These are phyloP conservation scores for Tiliqua scincoides DNA, from an alignment of 2,113 vertebrate genomes.

Conservation along the genomic window DNA sequence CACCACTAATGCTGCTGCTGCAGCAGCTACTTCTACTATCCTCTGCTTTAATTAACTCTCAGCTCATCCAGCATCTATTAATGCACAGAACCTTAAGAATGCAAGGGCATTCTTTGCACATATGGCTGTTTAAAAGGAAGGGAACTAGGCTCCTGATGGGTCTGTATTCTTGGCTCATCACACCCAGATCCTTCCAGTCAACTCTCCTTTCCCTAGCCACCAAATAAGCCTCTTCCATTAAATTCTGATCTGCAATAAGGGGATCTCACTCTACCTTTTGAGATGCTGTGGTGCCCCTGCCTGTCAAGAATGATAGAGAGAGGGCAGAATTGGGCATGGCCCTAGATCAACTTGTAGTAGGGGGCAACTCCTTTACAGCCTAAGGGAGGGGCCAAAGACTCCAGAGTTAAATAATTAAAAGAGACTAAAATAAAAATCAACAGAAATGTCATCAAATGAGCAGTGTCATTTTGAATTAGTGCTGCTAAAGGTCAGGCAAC, in stretches of 20 bases:
- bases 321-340: background rate
- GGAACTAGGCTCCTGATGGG: background rate
- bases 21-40: background rate
- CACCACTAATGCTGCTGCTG: background rate
- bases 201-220: background rate
- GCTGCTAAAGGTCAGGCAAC: constrained; percentile 65
- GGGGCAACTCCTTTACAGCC: constrained; percentile 10
- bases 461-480: constrained; percentile 70
- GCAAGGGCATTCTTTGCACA: background rate
- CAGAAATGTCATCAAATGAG: constrained; percentile 74
- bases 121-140: background rate
- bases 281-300: background rate
- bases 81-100: background rate
- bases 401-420: constrained; percentile 70
- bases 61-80: background rate
- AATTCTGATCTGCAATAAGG: background rate
- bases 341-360: rapidly evolving
- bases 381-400: constrained; percentile 40
- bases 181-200: background rate
- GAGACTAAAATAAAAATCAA: constrained; percentile 71
- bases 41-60: background rate
- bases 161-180: too few species aligned
- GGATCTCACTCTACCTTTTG: background rate
- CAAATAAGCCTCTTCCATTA: background rate
- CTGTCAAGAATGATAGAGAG: background rate